Percentiles rank a stretch among this genome's conserved stretches.
These are phyloP conservation scores for Leucoma salicis DNA, from an alignment of 2,888 invertebrate genomes.

Conservation along the genomic window DNA sequence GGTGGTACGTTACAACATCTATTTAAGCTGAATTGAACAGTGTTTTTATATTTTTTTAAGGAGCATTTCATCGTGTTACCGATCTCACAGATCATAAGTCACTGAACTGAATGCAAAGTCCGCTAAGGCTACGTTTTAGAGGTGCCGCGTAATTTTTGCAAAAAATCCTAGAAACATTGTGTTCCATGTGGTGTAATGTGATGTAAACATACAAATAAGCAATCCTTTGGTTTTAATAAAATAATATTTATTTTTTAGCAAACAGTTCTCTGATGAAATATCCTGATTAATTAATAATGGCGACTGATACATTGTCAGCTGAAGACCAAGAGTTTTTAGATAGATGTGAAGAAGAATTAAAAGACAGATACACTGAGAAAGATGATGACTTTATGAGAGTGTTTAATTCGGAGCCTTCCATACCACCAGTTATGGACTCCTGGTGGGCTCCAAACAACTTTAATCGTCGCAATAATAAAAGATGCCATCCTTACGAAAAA, in stretches of 20 bases:
- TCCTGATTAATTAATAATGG: slow-evolving; percentile 39
- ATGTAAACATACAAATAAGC: no score
- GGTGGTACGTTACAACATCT: no score
- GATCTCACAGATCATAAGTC: no score
- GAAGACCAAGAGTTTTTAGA: slow-evolving; percentile 83
- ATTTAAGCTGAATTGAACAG: no score
- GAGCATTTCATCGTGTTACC: no score
- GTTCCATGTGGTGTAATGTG: no score
- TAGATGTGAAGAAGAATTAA: slow-evolving; percentile 84
- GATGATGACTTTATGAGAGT: slow-evolving; percentile 84
- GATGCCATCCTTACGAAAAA: slow-evolving; percentile 27
- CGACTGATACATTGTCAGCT: slow-evolving; percentile 63
- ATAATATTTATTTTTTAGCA: slow-evolving; percentile 43
- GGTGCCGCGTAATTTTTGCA: no score
- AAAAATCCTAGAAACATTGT: no score
- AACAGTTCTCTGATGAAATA: slow-evolving; percentile 39
- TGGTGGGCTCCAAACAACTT: slow-evolving; percentile 68
- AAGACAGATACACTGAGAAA: slow-evolving; percentile 83
- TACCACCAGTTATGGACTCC: slow-evolving; percentile 83
- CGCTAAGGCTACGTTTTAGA: no score
- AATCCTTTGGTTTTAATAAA: no score
- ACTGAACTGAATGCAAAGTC: no score
- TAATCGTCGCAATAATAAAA: slow-evolving; percentile 48
- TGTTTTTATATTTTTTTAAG: no score
- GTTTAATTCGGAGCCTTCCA: slow-evolving; percentile 58